Evolutionary conservation across 2,113 vertebrate genomes (phyloP).

Genomic region (Bos taurus): ARS-UCD2.0 NC_037355.1:8926501-8927000

Average conservation of each 20-base stretch:
- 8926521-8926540: neutral
- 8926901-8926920: slow-evolving; percentile 91
- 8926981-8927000: neutral
- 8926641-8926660: slow-evolving; percentile 95
- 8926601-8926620: slow-evolving; percentile 88
- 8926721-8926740: neutral
- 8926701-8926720: neutral
- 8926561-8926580: neutral
- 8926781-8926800: slow-evolving; percentile 93
- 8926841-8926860: slow-evolving; percentile 95
- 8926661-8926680: slow-evolving; percentile 33
- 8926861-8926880: slow-evolving; percentile 92
- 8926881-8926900: slow-evolving; percentile 93
- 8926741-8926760: neutral
- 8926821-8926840: slow-evolving; percentile 97
- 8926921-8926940: slow-evolving; percentile 42
- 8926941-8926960: neutral
- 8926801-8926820: slow-evolving; percentile 99
- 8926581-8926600: slow-evolving; percentile 34
- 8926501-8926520: slow-evolving; percentile 19
- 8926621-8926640: slow-evolving; percentile 94
- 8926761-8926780: neutral
- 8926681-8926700: neutral
- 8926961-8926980: neutral
- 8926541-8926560: neutral